phyloP scores from a whole-genome alignment of 2,888 invertebrate genomes.

The Acronicta psi region DNA sequence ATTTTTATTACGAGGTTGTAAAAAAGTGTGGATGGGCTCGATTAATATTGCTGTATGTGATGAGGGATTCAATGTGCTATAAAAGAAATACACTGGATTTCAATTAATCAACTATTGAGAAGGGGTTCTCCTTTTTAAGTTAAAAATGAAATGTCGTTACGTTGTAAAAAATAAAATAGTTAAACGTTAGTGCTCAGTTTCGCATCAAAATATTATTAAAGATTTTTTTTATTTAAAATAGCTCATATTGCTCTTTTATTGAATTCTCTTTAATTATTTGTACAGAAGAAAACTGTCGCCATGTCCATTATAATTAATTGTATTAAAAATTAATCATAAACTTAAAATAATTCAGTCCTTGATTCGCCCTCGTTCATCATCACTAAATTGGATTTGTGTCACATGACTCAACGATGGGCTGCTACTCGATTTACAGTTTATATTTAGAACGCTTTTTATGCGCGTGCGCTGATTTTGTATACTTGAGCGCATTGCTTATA shows the following conservation, averaged over 20 bases:
- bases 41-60: slow-evolving; percentile 21
- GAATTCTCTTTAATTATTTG: too few relatives aligned
- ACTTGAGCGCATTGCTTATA: background rate
- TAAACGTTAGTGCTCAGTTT: too few relatives aligned
- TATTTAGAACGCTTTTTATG: slow-evolving; percentile 46
- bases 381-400: slow-evolving; percentile 71
- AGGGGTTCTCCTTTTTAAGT: too few relatives aligned
- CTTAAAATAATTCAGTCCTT: slow-evolving; percentile 58
- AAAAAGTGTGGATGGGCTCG: slow-evolving; percentile 40
- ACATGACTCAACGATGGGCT: slow-evolving; percentile 59
- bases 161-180: too few relatives aligned
- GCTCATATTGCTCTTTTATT: too few relatives aligned
- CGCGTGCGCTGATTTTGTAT: slow-evolving; percentile 10
- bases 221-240: too few relatives aligned
- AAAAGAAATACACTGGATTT: slow-evolving; percentile 4
- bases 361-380: slow-evolving; percentile 56
- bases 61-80: slow-evolving; percentile 6
- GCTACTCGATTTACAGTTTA: slow-evolving; percentile 41
- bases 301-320: too few relatives aligned
- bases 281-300: too few relatives aligned
- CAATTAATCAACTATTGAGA: slow-evolving; percentile 1
- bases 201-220: too few relatives aligned
- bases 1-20: slow-evolving; percentile 63
- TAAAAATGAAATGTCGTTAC: background rate
- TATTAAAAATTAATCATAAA: slow-evolving; percentile 1